Evolutionary conservation across 2,113 vertebrate species (phyloP).

Genomic region (Phyllostomus hastatus): DNA sequence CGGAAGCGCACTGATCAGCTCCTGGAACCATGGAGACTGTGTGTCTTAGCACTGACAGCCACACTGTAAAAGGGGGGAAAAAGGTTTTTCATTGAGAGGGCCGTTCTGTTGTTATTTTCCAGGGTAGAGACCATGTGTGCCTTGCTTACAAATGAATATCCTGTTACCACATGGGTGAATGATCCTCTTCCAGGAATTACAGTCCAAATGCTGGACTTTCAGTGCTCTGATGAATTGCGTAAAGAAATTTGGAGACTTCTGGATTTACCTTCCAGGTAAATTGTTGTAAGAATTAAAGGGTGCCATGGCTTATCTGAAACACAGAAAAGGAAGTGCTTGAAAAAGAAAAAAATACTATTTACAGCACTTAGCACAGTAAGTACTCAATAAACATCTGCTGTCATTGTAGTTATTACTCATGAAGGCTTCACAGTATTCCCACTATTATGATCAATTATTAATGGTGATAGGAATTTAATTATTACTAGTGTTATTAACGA

Average conservation of each 20-base stretch:
- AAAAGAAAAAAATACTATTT: background rate
- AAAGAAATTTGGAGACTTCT: background rate
- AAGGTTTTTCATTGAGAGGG: background rate
- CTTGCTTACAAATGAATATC: background rate
- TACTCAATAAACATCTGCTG: background rate
- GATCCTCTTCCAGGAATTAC: background rate
- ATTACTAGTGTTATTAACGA: background rate
- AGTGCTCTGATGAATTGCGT: background rate
- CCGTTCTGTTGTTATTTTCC: background rate
- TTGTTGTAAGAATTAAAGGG: background rate
- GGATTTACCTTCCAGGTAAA: background rate
- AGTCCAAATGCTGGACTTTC: background rate
- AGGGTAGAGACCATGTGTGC: background rate
- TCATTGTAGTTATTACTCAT: background rate
- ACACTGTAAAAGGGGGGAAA: background rate
- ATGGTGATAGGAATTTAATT: background rate
- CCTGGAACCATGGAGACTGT: background rate
- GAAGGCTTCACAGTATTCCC: background rate
- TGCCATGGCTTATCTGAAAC: background rate
- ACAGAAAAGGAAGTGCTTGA: background rate
- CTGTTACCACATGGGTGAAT: background rate
- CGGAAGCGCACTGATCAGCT: background rate
- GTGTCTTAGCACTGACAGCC: background rate
- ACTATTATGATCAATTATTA: background rate
- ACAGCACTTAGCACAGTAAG: background rate